phyloP scores from a whole-genome alignment of 2,113 vertebrate species.

The Hippoglossus stenolepis region DNA sequence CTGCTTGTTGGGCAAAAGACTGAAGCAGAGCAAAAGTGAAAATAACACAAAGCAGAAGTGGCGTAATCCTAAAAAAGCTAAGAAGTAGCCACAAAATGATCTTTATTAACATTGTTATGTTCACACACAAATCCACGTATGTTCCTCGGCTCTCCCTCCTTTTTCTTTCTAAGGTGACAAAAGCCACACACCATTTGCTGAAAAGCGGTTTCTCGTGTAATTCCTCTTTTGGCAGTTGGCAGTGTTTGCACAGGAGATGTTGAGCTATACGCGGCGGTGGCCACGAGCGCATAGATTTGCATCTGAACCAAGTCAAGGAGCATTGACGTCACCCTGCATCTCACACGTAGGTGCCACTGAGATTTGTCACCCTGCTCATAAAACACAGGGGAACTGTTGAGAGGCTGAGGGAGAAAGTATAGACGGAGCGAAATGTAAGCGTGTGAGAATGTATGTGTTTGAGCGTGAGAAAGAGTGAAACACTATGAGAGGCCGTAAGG shows the following conservation, averaged over 20 bases:
- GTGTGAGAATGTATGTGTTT: neutral
- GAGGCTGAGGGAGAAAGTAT: conserved; percentile 18
- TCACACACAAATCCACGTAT: neutral
- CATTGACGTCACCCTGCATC: conserved; percentile 58
- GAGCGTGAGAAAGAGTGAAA: neutral
- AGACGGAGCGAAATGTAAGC: neutral
- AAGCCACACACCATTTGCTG: conserved; percentile 46
- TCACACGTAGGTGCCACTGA: conserved; percentile 49
- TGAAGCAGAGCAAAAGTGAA: conserved; percentile 7
- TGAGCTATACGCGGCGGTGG: conserved; percentile 35
- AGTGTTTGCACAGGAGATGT: conserved; percentile 44
- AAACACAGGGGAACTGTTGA: conserved; percentile 36
- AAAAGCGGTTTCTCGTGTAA: conserved; percentile 27
- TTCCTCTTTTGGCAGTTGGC: neutral
- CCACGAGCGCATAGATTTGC: conserved; percentile 22
- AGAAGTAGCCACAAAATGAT: neutral
- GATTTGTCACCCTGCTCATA: conserved; percentile 58
- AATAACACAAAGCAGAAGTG: conserved; percentile 12
- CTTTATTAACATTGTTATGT: neutral
- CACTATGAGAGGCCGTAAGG: neutral
- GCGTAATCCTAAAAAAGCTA: neutral
- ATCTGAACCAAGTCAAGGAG: conserved; percentile 15
- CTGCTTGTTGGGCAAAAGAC: conserved; percentile 52
- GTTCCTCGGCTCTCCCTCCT: neutral
- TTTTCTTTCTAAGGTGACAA: conserved; percentile 32